Evolutionary conservation across 1,140 invertebrate species (phyloP), one percentile per base, ranked within the genome.

Genomic region (Amyelois transitella): DNA sequence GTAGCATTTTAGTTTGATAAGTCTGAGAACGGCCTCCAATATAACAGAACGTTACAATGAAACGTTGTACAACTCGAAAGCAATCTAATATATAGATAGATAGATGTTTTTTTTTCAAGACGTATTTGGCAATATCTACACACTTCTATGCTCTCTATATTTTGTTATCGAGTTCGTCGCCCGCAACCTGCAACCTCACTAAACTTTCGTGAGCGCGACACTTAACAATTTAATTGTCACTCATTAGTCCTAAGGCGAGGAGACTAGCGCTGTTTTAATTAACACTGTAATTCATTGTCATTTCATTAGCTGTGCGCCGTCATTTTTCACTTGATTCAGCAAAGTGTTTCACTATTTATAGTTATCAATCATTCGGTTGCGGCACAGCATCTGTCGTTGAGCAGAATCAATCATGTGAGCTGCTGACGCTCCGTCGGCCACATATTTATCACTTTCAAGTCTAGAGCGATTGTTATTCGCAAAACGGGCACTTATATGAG

Each of bases 201-300:
- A 77, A 78, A 79, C 75, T 76, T 75, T 77, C 62, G 70, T 72
- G 66, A 76, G 63, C 72, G 66, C 69, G 72, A 80, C 76, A 81
- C 72, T 83, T 76, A 72, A 85, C 74, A 75, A 81, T 86, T 75
- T 79, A 80, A 84, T 84, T 83, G 79, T 77, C 72, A 69, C 75
- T 80, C 81, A 82, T 84, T 81, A 80, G 72, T 73, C 69, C 69
- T 75, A 54, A 76, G 72, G 72, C 76, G 72, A 69, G 64, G 72
- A 69, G 59, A 68, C 63, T 59, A 67, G 66, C 66, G 69, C 69
- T 55, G 64, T 77, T 73, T 78, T 75, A 81, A 82, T 81, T 71
- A 79, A 69, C 64, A 59, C 49, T 43, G 55, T 66, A 75, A 70
- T 75, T 74, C 66, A 73, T 75, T 64, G 69, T 64, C 55, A 55